phyloP scores from a whole-genome alignment of 2,797 vertebrate species.

The Spheniscus humboldti region DNA sequence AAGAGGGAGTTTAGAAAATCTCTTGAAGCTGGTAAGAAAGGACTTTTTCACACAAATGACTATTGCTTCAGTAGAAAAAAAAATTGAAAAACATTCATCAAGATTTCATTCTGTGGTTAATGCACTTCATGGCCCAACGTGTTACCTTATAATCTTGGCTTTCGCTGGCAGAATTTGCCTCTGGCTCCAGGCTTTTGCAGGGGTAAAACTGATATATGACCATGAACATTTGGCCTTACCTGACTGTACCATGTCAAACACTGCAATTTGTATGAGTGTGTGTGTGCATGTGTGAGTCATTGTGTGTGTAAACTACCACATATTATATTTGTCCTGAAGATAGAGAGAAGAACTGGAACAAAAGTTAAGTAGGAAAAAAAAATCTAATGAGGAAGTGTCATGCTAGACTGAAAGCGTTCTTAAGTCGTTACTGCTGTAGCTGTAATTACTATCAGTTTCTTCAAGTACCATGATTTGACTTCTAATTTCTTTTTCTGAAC shows the following conservation, averaged over 20 bases:
- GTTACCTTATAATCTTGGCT: neutral
- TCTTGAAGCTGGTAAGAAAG: neutral
- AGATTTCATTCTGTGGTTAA: neutral
- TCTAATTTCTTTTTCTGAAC: slow-evolving; percentile 30
- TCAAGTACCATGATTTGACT: slow-evolving; percentile 1
- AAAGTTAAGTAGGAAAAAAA: neutral
- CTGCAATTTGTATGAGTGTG: neutral
- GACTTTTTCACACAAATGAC: neutral
- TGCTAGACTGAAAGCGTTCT: neutral
- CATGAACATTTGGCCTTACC: neutral
- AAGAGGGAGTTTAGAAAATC: neutral
- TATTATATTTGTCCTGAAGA: neutral
- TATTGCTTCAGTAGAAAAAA: neutral
- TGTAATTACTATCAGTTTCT: slow-evolving; percentile 23
- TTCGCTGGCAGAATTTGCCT: neutral
- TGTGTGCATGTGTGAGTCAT: neutral
- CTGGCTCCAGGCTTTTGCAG: neutral
- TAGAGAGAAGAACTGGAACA: neutral
- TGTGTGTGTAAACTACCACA: neutral
- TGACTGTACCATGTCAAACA: neutral
- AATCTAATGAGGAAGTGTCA: neutral
- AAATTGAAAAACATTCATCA: neutral
- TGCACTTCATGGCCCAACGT: neutral
- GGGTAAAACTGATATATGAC: neutral
- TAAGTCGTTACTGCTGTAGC: slow-evolving; percentile 8